These are phyloP conservation scores for Brevimyrus niger DNA, from an alignment of 2,113 vertebrate species.

Conservation along the genomic window DNA sequence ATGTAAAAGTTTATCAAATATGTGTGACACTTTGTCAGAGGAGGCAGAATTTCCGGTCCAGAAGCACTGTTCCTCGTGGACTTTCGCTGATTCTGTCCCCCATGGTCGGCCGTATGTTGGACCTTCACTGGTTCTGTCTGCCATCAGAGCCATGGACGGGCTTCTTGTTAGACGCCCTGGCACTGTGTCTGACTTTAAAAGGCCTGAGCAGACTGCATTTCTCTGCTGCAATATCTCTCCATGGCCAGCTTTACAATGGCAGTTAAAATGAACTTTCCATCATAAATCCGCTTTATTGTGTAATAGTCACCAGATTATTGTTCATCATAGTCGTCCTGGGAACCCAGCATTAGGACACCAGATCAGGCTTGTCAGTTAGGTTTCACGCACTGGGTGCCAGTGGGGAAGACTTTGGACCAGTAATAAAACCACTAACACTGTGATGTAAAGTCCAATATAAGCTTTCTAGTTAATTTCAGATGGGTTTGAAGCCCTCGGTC, in stretches of 20 bases:
- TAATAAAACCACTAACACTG: background rate
- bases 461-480: background rate
- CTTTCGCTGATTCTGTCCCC: background rate
- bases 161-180: background rate
- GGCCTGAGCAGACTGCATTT: background rate
- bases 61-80: background rate
- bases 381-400: background rate
- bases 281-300: background rate
- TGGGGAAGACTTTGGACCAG: background rate
- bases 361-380: background rate
- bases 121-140: background rate
- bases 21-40: background rate
- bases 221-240: background rate
- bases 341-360: background rate
- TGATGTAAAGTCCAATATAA: background rate
- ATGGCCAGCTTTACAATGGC: background rate
- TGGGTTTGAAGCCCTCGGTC: background rate
- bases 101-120: background rate
- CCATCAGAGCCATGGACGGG: background rate
- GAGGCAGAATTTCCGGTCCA: background rate
- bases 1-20: background rate
- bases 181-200: background rate
- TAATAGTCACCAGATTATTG: constrained; percentile 3
- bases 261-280: background rate
- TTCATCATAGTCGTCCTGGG: background rate